These are phyloP conservation scores for Prosapia bicincta DNA, from an alignment of 2,888 invertebrate genomes.

Conservation along the genomic window DNA sequence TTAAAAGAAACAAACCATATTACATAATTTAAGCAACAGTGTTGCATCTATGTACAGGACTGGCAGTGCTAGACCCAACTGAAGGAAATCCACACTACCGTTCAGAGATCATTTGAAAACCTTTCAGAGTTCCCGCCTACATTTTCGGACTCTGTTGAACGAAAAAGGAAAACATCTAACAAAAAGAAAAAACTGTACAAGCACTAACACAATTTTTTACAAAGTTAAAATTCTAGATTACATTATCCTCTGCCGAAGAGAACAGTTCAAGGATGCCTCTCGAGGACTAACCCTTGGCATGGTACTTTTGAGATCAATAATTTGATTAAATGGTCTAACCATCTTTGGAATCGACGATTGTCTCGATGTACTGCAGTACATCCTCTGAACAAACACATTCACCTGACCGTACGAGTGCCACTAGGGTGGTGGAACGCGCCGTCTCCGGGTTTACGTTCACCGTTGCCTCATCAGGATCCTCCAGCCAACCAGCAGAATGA, in stretches of 20 bases:
- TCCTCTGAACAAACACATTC: no score
- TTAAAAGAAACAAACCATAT: neutral
- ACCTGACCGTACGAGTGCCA: no score
- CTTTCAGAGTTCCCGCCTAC: slow-evolving; percentile 34
- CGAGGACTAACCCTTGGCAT: neutral
- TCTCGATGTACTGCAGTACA: no score
- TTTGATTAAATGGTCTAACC: slow-evolving; percentile 33
- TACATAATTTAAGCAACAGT: neutral
- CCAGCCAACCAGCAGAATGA: slow-evolving; percentile 61
- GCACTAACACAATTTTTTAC: slow-evolving; percentile 12
- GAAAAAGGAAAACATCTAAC: slow-evolving; percentile 32
- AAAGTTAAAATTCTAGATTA: slow-evolving; percentile 8
- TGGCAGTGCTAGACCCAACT: slow-evolving; percentile 1
- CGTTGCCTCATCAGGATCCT: slow-evolving; percentile 55
- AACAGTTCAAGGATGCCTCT: slow-evolving; percentile 1
- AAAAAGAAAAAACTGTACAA: slow-evolving; percentile 30
- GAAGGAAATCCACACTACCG: slow-evolving; percentile 13
- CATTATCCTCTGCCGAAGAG: neutral
- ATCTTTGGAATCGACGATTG: slow-evolving; percentile 30
- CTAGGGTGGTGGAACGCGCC: no score
- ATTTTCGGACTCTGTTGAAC: slow-evolving; percentile 31
- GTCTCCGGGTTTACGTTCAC: slow-evolving; percentile 50
- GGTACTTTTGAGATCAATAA: slow-evolving; percentile 31
- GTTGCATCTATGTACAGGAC: slow-evolving; percentile 6
- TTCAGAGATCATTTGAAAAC: slow-evolving; percentile 41